Base-by-base conservation (phyloP, 92 coral and sea anemone genomes). In the Diadumene lineata region DNA sequence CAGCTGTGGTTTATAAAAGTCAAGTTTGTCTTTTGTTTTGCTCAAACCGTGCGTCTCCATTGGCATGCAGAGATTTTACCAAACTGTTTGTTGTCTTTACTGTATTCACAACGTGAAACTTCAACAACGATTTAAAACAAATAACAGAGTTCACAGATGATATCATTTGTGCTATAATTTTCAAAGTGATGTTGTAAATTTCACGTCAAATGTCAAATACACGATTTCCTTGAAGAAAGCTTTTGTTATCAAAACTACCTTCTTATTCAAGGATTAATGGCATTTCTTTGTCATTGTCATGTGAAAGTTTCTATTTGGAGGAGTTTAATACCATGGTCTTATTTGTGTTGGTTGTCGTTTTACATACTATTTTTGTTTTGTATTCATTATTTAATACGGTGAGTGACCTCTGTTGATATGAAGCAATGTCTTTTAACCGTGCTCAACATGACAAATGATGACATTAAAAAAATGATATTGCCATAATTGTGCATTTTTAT, bases 401-500 rank as follows among this genome's bases (percentile, higher is more conserved):
- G 43, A 62, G 32, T 62, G 68, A 62, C 68, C 68, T 30, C 68
- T 30, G 31, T 9, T 25, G 64, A 58, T 10, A 22, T 1, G 58
- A 53, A 44, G 23, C 28, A 18, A 8, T 60, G 29, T 60, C 1
- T 18, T 60, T 11, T 16, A 1, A 13, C 48, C 13, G 48, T 6
- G 7, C 43, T 13, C 29, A 28, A 28, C 8, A 62, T 62, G 68
- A 32, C 77, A 70, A 55, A 53, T 50, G 65, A 32, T 33, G 29
- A 2, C 65, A 53, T 50, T 33, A 32, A n/a, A 11, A 43, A 58
- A 44, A 68, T 68, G 19, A 24, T 68, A 23, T 46, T 44, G 18
- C 77, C 67, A n/a, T 72, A 72, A 56, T 56, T 72, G 77, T 72
- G 13, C 67, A 72, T 23, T 31, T 31, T 8, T 13, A 11, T 26